A percentile compares a stretch with the other conserved stretches of the same genome.
Conservation (phyloP, 2,113 vertebrate genomes). For the Solenodon paradoxus region DNA sequence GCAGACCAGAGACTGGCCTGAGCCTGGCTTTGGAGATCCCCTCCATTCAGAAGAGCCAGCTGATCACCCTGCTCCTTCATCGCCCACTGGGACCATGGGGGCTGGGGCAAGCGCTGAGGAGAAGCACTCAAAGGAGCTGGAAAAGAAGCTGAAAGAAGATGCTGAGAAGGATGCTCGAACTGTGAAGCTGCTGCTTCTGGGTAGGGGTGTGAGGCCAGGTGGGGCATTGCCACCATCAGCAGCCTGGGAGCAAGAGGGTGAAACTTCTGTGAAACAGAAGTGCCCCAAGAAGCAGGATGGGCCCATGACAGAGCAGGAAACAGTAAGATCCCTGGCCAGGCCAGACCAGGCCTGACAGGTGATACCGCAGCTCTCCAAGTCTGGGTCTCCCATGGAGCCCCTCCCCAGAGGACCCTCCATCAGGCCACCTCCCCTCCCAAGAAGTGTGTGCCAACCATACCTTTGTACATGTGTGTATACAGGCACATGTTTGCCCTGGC, state of each 20-base stretch:
- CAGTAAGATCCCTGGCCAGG: not conserved
- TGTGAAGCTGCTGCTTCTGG: slow-evolving; percentile 97
- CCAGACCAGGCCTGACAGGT: not conserved
- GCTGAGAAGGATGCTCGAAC: slow-evolving; percentile 96
- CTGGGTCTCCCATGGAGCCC: not conserved
- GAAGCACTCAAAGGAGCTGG: slow-evolving; percentile 95
- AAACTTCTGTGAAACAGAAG: not conserved
- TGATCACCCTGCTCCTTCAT: slow-evolving; percentile 24
- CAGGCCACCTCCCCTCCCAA: not conserved
- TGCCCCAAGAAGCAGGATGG: not conserved
- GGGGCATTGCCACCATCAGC: not conserved
- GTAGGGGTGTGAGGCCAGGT: slow-evolving; percentile 81
- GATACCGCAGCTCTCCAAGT: not conserved
- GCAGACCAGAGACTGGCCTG: slow-evolving; percentile 24
- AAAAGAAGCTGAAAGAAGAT: slow-evolving; percentile 98
- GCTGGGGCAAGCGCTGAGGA: slow-evolving; percentile 96
- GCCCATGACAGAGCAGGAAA: not conserved
- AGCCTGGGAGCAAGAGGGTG: not conserved
- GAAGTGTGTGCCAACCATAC: not conserved
- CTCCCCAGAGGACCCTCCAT: not conserved
- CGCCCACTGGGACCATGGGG: slow-evolving; percentile 85
- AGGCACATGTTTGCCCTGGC: not conserved
- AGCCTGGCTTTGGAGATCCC: not conserved
- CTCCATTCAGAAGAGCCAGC: not conserved
- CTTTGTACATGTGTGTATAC: not conserved